phyloP scores from a whole-genome alignment of 2,797 vertebrate species.

The Neoniphon sammara region DNA sequence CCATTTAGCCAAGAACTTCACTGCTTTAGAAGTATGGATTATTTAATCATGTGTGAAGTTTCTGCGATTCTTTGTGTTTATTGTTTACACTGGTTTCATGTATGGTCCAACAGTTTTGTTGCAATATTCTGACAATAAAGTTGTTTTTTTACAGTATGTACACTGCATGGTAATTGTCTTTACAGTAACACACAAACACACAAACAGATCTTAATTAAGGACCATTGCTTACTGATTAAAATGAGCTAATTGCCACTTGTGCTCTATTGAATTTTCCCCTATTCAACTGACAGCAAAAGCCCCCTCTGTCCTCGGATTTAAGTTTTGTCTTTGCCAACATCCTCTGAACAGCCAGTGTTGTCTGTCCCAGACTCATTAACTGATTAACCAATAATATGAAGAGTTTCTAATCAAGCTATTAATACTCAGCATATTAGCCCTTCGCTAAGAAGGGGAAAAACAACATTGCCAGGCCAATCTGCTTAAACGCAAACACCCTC shows the following conservation, averaged over 20 bases:
- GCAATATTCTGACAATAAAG: slow-evolving; percentile 16
- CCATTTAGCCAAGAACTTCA: background rate
- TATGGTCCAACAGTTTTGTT: background rate
- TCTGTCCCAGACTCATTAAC: slow-evolving; percentile 42
- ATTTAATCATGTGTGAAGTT: background rate
- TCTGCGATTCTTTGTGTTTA: slow-evolving; percentile 5
- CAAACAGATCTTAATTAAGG: slow-evolving; percentile 54
- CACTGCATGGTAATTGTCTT: slow-evolving; percentile 12
- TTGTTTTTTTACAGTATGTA: slow-evolving; percentile 24
- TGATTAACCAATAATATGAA: slow-evolving; percentile 50
- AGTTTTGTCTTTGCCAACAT: slow-evolving; percentile 22
- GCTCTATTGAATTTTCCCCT: slow-evolving; percentile 36
- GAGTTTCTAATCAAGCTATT: slow-evolving; percentile 55
- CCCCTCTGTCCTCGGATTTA: slow-evolving; percentile 33
- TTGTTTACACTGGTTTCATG: slow-evolving; percentile 10
- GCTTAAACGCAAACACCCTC: slow-evolving; percentile 25
- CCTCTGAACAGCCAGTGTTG: slow-evolving; percentile 27
- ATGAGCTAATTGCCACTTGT: slow-evolving; percentile 53
- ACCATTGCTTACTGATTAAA: slow-evolving; percentile 58
- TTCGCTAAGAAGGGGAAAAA: slow-evolving; percentile 14
- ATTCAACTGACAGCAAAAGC: slow-evolving; percentile 28
- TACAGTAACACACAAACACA: slow-evolving; percentile 30
- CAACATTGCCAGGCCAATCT: slow-evolving; percentile 32
- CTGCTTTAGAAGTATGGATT: background rate
- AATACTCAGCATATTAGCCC: slow-evolving; percentile 36